Base-by-base conservation (phyloP, 1,140 invertebrate genomes). In the Trichonephila inaurata region DNA sequence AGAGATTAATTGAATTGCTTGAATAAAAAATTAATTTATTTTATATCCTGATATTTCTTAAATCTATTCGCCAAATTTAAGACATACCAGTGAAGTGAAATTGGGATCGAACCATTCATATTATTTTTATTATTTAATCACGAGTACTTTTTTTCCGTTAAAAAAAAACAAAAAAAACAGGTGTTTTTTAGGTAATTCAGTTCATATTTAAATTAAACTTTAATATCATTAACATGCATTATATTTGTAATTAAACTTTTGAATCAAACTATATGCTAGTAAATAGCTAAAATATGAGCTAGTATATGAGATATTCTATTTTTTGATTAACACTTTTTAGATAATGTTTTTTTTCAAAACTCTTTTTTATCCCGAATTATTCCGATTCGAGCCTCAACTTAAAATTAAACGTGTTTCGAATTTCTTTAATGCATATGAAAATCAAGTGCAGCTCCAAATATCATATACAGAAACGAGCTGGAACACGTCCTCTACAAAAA, bases 371-470 rank as follows among this genome's bases (percentile, higher is more conserved):
- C 0, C 28, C 14, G 24, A 21, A 77, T 33, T 10, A 14, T 72
- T 28, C 69, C 28, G 72, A 8, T 28, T 3, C 72, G 12, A 18
- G 33, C 12, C 19, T 83, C 58, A 7, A 24, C 12, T 83, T 2
- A 12, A 10, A 83, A 14, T 58, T 83, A 83, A 83, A 14, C 51
- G 82, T 58, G 51, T 60, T 60, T 28, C 51, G 14, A 51, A 18
- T 51, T 83, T 60, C 77, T 83, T 60, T 60, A 83, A 83, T 60
- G 44, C n/a, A 28, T 24, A 58, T 60, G 51, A 83, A n/a, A 83
- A 83, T 83, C 40, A 60, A 16, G 7, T 21, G 19, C 14, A 58
- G 51, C 24, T 83, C 14, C 82, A 83, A 40, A 77, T 60, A 58
- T 60, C 44, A 83, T n/a, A 83, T 58, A 4, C 16, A 51, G 81